phyloP scores from a whole-genome alignment of 1,140 invertebrate genomes.

The Maniola jurtina region DNA sequence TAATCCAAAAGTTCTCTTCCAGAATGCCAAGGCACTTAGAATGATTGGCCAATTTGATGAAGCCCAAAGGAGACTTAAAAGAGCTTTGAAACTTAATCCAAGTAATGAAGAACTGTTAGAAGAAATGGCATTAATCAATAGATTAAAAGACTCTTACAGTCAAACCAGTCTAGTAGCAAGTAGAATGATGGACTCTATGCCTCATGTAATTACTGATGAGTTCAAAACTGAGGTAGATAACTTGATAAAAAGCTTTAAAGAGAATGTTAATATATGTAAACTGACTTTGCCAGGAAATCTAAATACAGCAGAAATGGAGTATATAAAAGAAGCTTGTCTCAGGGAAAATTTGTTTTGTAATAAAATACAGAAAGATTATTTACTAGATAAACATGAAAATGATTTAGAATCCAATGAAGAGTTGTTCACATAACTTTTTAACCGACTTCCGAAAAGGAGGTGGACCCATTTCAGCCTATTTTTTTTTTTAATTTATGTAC shows the following conservation, averaged over 20 bases:
- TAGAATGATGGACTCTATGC: conserved; percentile 13
- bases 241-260: conserved; percentile 61
- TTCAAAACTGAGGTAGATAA: conserved; percentile 65
- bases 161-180: conserved; percentile 38
- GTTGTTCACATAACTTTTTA: conserved; percentile 15
- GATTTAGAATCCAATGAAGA: conserved; percentile 20
- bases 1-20: conserved; percentile 80
- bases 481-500: no score
- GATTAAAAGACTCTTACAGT: conserved; percentile 38
- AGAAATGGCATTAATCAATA: conserved; percentile 50
- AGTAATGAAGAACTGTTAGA: conserved; percentile 47
- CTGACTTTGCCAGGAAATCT: conserved; percentile 51
- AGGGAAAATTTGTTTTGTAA: conserved; percentile 62
- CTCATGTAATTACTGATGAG: conserved; percentile 41
- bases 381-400: conserved; percentile 42
- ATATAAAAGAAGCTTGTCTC: conserved; percentile 57
- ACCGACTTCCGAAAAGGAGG: no score
- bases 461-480: no score
- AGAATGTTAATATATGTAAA: conserved; percentile 53
- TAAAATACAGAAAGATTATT: conserved; percentile 41
- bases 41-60: conserved; percentile 76
- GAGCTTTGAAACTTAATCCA: conserved; percentile 50
- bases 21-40: conserved; percentile 80
- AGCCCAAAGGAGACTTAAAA: conserved; percentile 58
- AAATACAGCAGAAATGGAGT: conserved; percentile 54